Conservation (phyloP, 2,888 invertebrate species). For the Thecophora atra region DNA sequence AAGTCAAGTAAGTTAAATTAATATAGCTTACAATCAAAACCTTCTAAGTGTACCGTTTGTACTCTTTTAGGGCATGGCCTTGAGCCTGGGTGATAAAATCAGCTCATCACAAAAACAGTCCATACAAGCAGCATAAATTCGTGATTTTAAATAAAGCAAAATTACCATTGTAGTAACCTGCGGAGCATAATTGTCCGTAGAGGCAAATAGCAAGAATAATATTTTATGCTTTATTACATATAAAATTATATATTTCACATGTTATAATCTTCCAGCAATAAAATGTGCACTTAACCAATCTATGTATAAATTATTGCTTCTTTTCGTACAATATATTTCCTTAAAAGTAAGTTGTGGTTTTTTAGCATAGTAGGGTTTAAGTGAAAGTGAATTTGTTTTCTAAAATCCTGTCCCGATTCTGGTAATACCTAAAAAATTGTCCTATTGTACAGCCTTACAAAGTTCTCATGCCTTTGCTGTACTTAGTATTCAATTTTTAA, state of each 20-base stretch:
- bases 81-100: conserved; percentile 98
- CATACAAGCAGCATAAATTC: conserved; percentile 61
- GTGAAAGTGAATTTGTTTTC: too few species aligned
- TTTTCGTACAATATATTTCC: too few species aligned
- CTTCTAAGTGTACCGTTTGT: conserved; percentile 27
- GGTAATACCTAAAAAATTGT: too few species aligned
- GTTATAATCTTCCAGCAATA: conserved; percentile 10
- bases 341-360: too few species aligned
- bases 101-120: conserved; percentile 86
- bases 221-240: background rate
- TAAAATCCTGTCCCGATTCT: too few species aligned
- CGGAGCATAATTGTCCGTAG: too few species aligned
- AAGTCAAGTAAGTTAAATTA: conserved; percentile 80
- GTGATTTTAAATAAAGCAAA: too few species aligned
- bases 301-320: background rate
- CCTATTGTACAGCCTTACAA: too few species aligned
- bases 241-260: conserved; percentile 21
- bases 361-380: background rate
- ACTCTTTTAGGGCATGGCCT: conserved; percentile 89
- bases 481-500: too few species aligned
- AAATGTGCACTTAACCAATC: background rate
- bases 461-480: too few species aligned
- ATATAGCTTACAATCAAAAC: background rate
- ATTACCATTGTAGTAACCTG: too few species aligned
- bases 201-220: background rate